Percentiles rank a stretch among this genome's conserved stretches.
phyloP scores from a whole-genome alignment of 1,140 invertebrate genomes.

The Hycleus phaleratus region DNA sequence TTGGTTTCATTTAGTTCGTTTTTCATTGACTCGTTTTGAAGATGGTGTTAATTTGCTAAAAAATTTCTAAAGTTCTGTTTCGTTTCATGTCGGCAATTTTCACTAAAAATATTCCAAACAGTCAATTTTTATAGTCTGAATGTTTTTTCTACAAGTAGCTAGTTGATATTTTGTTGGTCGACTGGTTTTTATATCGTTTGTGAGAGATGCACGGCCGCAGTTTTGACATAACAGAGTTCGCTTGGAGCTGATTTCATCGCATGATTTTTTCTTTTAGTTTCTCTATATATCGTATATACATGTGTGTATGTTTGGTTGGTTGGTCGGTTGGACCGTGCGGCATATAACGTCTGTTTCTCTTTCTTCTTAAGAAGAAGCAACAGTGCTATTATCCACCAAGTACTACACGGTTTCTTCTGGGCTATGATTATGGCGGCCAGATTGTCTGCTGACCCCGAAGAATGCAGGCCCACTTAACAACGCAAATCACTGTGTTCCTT shows the following conservation, averaged over 20 bases:
- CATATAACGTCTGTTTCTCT: no score
- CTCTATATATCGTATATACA: no score
- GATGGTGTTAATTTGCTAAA: no score
- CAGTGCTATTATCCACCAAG: conserved; percentile 15
- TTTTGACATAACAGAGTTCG: conserved; percentile 20
- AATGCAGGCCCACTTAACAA: conserved; percentile 16
- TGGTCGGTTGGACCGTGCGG: no score
- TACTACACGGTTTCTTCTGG: conserved; percentile 14
- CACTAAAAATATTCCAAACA: no score
- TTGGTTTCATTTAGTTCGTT: no score
- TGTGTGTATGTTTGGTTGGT: conserved; percentile 10
- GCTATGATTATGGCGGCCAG: conserved; percentile 16
- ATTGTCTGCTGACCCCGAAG: conserved; percentile 16
- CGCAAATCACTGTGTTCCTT: conserved; percentile 13
- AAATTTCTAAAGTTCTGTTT: no score
- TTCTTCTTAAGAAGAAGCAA: conserved; percentile 5
- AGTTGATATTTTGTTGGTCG: conserved; percentile 6
- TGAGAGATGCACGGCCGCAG: conserved; percentile 13
- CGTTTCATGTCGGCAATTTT: no score
- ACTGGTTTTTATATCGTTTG: conserved; percentile 12
- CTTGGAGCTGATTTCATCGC: conserved; percentile 20
- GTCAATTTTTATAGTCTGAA: no score
- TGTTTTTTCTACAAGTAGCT: no score
- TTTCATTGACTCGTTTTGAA: no score
- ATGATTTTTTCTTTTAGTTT: conserved; percentile 11